These are phyloP conservation scores for Heliconius congener DNA, from an alignment of 1,140 invertebrate genomes.

Conservation along the genomic window DNA sequence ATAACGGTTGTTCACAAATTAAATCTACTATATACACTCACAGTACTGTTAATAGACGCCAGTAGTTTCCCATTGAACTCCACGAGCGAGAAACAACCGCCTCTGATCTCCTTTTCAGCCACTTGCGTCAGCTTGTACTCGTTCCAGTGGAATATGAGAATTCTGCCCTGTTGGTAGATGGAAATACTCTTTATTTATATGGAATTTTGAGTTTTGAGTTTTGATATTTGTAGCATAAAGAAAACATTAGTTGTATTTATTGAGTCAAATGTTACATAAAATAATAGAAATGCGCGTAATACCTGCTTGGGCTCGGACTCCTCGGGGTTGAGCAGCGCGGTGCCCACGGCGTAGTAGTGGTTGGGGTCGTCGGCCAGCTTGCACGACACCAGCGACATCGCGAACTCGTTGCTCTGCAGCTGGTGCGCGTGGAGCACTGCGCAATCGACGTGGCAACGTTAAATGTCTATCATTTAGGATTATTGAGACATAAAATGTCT, in stretches of 20 bases:
- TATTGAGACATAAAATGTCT: too few relatives aligned
- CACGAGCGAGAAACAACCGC: constrained; percentile 94
- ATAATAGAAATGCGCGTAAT: not conserved
- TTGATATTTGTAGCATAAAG: not conserved
- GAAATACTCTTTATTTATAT: not conserved
- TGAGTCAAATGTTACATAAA: not conserved
- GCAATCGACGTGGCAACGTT: too few relatives aligned
- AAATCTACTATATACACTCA: constrained; percentile 69
- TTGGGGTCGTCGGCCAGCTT: constrained; percentile 95
- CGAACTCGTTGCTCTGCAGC: constrained; percentile 93
- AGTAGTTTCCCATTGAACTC: constrained; percentile 98
- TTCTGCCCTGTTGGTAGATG: constrained; percentile 83
- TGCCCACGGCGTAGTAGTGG: constrained; percentile 97
- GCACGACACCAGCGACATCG: constrained; percentile 93
- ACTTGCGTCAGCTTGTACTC: constrained; percentile 95
- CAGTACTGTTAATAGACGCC: constrained; percentile 97
- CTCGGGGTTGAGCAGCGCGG: constrained; percentile 95
- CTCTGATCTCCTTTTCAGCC: constrained; percentile 98
- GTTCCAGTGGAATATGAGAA: constrained; percentile 95
- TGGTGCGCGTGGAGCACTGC: constrained; percentile 95
- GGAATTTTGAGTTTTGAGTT: not conserved
- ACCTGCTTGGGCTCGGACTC: constrained; percentile 95
- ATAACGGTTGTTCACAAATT: not conserved
- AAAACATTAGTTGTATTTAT: not conserved
- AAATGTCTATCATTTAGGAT: too few relatives aligned